Conservation (phyloP, 2,797 vertebrate species). For the Manis crassicaudata region DNA sequence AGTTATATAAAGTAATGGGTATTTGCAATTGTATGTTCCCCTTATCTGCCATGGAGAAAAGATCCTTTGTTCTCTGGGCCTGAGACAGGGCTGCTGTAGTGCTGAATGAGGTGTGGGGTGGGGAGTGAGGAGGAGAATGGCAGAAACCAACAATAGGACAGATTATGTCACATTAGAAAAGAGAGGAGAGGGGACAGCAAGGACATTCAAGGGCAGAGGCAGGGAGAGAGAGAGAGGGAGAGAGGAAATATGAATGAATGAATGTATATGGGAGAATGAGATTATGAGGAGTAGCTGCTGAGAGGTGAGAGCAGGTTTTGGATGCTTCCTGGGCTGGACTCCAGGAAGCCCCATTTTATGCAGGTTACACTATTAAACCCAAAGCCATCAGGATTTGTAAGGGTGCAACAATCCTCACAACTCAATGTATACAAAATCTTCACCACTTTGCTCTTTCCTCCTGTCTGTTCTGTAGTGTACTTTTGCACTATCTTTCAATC, state of each 20-base stretch:
- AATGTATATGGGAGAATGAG: neutral
- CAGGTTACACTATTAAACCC: neutral
- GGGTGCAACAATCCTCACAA: neutral
- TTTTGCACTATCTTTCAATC: neutral
- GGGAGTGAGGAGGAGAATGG: neutral
- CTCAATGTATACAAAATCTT: neutral
- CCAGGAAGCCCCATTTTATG: neutral
- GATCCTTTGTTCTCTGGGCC: neutral
- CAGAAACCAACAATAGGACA: neutral
- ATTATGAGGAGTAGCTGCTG: neutral
- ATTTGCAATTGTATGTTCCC: neutral
- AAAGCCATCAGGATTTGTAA: neutral
- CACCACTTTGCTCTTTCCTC: neutral
- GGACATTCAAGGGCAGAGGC: neutral
- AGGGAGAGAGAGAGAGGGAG: too few relatives aligned
- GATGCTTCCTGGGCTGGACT: neutral
- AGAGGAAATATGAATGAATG: neutral
- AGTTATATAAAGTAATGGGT: neutral
- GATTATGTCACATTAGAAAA: neutral
- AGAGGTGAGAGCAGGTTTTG: neutral
- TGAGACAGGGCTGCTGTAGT: neutral
- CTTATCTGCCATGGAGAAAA: neutral
- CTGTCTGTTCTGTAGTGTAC: neutral
- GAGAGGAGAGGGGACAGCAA: neutral
- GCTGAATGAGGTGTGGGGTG: neutral